Evolutionary conservation across 2,113 vertebrate species (phyloP).

Genomic region (Condylura cristata): DNA sequence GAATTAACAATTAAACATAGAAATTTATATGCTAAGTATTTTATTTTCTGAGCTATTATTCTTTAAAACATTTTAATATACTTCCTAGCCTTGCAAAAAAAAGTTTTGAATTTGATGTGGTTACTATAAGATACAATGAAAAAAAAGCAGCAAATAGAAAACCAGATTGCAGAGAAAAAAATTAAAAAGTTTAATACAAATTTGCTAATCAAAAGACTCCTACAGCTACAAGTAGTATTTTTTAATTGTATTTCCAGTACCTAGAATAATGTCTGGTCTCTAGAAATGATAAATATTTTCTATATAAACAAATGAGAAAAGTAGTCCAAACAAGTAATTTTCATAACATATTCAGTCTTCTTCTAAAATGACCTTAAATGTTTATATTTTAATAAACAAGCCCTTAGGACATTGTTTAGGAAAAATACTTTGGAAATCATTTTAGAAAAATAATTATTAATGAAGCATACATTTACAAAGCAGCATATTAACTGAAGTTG

Average conservation of each 20-base stretch:
- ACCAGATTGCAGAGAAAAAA: not conserved
- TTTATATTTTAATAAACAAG: not conserved
- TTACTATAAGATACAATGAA: not conserved
- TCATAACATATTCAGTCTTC: not conserved
- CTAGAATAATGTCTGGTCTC: not conserved
- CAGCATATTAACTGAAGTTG: not conserved
- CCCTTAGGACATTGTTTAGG: not conserved
- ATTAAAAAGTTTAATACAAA: constrained; percentile 17
- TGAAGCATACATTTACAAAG: not conserved
- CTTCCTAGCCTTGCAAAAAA: not conserved
- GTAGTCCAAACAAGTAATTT: not conserved
- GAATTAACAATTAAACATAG: constrained; percentile 64
- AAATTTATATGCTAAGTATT: constrained; percentile 64
- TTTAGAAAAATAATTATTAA: not conserved
- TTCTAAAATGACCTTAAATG: not conserved
- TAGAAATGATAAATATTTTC: not conserved
- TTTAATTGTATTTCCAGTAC: not conserved
- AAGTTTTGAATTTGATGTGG: not conserved
- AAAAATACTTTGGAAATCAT: not conserved
- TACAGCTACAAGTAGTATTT: not conserved
- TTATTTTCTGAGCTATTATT: constrained; percentile 57
- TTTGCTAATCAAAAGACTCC: not conserved
- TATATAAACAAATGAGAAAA: not conserved
- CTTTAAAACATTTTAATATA: constrained; percentile 28
- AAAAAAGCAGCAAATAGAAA: constrained; percentile 28